Evolutionary conservation across 2,888 invertebrate species (phyloP).

Genomic region (Coelogynopora nodosa): DNA sequence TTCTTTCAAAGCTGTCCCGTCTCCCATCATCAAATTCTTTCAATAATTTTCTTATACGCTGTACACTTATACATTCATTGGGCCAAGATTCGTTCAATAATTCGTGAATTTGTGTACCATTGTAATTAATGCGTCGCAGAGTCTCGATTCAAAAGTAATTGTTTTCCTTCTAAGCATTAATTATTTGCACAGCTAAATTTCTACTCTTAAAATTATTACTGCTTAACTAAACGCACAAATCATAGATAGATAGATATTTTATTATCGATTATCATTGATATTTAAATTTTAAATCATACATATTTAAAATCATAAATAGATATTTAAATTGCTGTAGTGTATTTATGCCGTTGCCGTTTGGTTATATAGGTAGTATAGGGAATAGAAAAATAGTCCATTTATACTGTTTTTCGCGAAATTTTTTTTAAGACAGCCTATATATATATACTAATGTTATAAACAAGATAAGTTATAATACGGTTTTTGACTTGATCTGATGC

Average conservation of each 20-base stretch:
- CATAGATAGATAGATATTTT: conserved; percentile 21
- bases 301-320: conserved; percentile 11
- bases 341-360: neutral
- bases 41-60: neutral
- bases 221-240: conserved; percentile 28
- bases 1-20: conserved; percentile 24
- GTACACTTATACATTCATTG: conserved; percentile 25
- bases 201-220: conserved; percentile 9
- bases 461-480: too few relatives aligned
- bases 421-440: conserved; percentile 4
- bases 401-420: neutral
- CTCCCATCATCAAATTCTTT: conserved; percentile 23
- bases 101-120: conserved; percentile 23
- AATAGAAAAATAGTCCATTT: neutral
- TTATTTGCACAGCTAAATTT: conserved; percentile 33
- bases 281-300: too few relatives aligned
- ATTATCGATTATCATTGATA: conserved; percentile 23
- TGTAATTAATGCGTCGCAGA: conserved; percentile 5
- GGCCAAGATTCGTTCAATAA: conserved; percentile 28
- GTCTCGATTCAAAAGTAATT: conserved; percentile 35
- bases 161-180: conserved; percentile 16
- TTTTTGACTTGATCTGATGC: too few relatives aligned
- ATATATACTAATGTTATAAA: neutral
- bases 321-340: neutral
- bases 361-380: neutral